A percentile compares a stretch with the other conserved stretches of the same genome.
phyloP scores from a whole-genome alignment of 2,797 vertebrate genomes.

The Argya squamiceps region DNA sequence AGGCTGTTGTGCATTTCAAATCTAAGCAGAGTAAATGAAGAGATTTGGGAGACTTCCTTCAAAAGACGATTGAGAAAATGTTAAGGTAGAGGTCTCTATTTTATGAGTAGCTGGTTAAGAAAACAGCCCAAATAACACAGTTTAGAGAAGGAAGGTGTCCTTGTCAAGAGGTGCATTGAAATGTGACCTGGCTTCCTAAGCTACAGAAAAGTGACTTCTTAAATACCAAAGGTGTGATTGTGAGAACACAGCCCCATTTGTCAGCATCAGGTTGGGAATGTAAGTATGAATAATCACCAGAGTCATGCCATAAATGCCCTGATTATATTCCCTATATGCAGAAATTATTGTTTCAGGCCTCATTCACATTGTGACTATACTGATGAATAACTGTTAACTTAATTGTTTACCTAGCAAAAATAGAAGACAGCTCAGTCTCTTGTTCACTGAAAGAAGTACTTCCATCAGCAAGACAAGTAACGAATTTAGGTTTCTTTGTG shows the following conservation, averaged over 20 bases:
- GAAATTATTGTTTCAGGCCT: not conserved
- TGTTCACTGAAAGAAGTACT: not conserved
- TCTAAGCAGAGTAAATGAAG: not conserved
- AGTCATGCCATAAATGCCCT: not conserved
- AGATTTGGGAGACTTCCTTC: not conserved
- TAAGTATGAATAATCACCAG: slow-evolving; percentile 1
- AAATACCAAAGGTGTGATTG: not conserved
- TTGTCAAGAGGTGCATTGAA: not conserved
- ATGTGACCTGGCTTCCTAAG: not conserved
- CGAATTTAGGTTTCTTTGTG: not conserved
- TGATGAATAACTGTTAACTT: slow-evolving; percentile 9
- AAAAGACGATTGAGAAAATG: not conserved
- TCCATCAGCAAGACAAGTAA: not conserved
- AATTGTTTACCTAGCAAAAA: slow-evolving; percentile 17
- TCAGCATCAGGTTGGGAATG: not conserved
- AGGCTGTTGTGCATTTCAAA: not conserved
- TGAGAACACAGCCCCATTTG: not conserved
- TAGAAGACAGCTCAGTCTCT: not conserved
- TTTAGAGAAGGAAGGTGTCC: not conserved
- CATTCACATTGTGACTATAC: not conserved
- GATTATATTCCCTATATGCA: not conserved
- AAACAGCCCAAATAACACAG: not conserved
- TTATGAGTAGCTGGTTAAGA: not conserved
- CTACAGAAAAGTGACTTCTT: not conserved
- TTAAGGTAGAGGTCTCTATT: fast-evolving